Evolutionary conservation across 2,113 vertebrate species (phyloP).

Genomic region (Sceloporus tristichus): DNA sequence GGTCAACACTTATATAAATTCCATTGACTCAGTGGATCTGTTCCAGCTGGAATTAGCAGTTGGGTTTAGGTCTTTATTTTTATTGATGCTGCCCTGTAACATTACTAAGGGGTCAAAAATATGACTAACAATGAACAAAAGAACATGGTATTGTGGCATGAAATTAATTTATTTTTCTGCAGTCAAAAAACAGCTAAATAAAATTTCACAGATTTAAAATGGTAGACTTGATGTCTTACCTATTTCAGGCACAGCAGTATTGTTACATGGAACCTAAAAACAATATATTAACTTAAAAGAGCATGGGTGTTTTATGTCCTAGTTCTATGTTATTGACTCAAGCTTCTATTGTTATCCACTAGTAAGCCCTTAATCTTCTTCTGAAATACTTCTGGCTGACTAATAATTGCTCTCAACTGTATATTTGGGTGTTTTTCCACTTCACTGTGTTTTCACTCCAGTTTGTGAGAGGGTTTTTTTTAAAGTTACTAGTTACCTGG

Average conservation of each 20-base stretch:
- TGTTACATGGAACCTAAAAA: not conserved
- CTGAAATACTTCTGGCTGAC: not conserved
- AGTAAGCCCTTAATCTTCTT: not conserved
- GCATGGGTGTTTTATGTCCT: not conserved
- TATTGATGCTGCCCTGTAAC: too few relatives aligned
- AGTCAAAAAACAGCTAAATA: too few relatives aligned
- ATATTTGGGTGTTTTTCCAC: not conserved
- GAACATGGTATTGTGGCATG: too few relatives aligned
- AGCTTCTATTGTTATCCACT: not conserved
- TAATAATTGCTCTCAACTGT: not conserved
- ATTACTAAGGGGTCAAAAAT: too few relatives aligned
- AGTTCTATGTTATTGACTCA: not conserved
- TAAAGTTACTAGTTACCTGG: not conserved
- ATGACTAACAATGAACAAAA: too few relatives aligned
- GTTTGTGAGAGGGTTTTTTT: not conserved
- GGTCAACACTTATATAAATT: too few relatives aligned
- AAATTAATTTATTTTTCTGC: too few relatives aligned
- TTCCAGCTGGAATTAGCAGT: too few relatives aligned
- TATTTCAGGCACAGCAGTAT: not conserved
- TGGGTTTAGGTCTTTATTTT: too few relatives aligned
- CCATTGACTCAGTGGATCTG: too few relatives aligned
- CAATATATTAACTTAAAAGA: not conserved
- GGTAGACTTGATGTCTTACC: not conserved
- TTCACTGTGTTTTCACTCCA: not conserved
- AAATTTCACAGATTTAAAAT: not conserved